Evolutionary conservation across 2,113 vertebrate species (phyloP).

Genomic region (Herpetotheres cachinnans): DNA sequence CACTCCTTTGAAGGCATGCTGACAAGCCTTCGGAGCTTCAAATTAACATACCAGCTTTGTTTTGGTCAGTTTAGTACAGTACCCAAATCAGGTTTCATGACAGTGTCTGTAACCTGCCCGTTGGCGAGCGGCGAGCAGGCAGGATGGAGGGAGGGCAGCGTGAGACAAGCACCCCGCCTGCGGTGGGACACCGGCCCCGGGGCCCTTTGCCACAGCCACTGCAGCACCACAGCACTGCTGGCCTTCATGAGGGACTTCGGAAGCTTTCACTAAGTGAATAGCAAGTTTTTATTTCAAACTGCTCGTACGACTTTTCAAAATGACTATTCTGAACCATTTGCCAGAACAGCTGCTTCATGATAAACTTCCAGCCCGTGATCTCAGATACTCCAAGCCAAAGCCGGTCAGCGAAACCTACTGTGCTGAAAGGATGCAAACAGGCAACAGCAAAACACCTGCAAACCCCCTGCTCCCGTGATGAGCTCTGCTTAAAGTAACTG

Average conservation of each 20-base stretch:
- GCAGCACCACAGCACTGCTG: fast-evolving
- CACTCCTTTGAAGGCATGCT: not conserved
- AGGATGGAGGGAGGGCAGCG: not conserved
- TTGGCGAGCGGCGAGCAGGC: fast-evolving
- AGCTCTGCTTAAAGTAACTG: not conserved
- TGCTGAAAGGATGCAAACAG: not conserved
- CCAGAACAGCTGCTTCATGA: not conserved
- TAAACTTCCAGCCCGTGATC: not conserved
- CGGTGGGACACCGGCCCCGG: not conserved
- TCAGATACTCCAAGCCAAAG: not conserved
- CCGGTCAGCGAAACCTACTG: not conserved
- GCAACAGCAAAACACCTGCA: not conserved
- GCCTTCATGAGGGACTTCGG: not conserved
- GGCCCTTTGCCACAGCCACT: not conserved
- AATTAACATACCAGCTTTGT: not conserved
- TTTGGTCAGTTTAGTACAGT: not conserved
- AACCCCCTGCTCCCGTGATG: fast-evolving
- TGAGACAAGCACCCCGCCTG: not conserved
- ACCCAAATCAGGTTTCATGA: not conserved
- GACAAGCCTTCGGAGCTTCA: not conserved
- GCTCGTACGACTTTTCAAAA: not conserved
- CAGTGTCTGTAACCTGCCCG: not conserved
- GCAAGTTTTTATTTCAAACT: not conserved
- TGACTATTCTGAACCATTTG: not conserved
- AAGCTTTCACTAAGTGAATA: not conserved